Base-by-base conservation (phyloP, 1,140 invertebrate genomes). In the Drosophila arawakana region DNA sequence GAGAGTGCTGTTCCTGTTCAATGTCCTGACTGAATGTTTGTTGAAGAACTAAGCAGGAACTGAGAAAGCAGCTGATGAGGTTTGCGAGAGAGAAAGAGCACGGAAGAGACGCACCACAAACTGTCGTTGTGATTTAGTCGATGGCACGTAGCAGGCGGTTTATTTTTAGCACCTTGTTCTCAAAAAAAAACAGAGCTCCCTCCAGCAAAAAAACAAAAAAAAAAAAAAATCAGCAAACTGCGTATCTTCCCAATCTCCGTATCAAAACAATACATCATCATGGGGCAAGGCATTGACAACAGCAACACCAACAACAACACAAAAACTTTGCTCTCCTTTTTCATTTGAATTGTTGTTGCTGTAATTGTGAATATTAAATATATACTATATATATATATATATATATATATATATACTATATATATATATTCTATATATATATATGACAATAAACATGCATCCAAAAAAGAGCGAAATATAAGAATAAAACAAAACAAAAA, bases 251-350 rank as follows among this genome's bases (percentile, higher is more conserved):
- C 52, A 80, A 70, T 75, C 75, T 68, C 39, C 58, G 61, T 73
- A 67, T 71, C 68, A 86, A 82, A 82, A 86, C 79, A 82, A 88
- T 86, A 82, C 80, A 82, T 88, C 80, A 88, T 88, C 72, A 68
- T 39, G 68, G 18, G 60, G 25, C 39, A 39, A 44, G 3, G 43
- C 11, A 46, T 46, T 46, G 43, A 35, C 15, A 55, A 54, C 9
- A 57, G 30, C 1, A 58, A 43, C 15, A 49, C 2, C 41, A 13
- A 25, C 25, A 44, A 30, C 30, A 62, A 43, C 43, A 54, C 9
- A 34, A 21, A 18, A 52, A 47, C 7, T 62, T 39, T 21, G 34
- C 9, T 41, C 11, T 6, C 13, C 11, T 43, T 63, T n/a, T 30
- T 8, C 10, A n/a, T 39, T 13, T 41, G 50, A 41, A 39, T 81